Conservation (phyloP, 2,113 vertebrate genomes). For the Xenotilapia leptura region DNA sequence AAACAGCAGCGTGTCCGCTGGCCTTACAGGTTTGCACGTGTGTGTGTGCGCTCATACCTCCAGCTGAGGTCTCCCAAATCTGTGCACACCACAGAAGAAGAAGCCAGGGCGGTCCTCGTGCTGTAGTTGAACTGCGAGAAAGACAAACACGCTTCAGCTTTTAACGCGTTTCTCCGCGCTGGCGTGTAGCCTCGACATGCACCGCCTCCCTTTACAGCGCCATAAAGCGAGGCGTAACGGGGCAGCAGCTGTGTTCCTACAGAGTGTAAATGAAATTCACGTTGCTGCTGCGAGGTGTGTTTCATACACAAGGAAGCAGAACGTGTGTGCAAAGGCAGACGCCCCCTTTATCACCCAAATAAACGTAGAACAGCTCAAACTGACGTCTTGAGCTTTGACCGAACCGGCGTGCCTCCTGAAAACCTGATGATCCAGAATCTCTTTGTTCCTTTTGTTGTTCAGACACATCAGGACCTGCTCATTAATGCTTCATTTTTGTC, state of each 20-base stretch:
- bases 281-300: not conserved
- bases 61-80: not conserved
- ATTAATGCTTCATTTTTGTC: not conserved
- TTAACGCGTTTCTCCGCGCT: slow-evolving; percentile 9
- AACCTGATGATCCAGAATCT: not conserved
- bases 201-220: not conserved
- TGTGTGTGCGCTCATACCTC: not conserved
- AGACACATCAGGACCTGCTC: not conserved
- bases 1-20: slow-evolving; percentile 65
- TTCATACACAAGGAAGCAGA: not conserved
- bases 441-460: not conserved
- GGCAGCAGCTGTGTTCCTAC: not conserved
- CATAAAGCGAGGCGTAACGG: not conserved
- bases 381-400: not conserved
- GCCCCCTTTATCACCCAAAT: not conserved
- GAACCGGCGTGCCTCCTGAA: not conserved
- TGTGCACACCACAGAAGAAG: slow-evolving; percentile 4
- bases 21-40: not conserved
- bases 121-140: slow-evolving; percentile 32
- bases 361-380: not conserved
- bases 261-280: slow-evolving; percentile 1
- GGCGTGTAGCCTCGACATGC: not conserved
- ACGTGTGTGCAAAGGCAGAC: not conserved
- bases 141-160: slow-evolving; percentile 55
- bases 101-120: not conserved